These are phyloP conservation scores for Eupristina koningsbergeri DNA, from an alignment of 1,140 invertebrate genomes.

Conservation along the genomic window DNA sequence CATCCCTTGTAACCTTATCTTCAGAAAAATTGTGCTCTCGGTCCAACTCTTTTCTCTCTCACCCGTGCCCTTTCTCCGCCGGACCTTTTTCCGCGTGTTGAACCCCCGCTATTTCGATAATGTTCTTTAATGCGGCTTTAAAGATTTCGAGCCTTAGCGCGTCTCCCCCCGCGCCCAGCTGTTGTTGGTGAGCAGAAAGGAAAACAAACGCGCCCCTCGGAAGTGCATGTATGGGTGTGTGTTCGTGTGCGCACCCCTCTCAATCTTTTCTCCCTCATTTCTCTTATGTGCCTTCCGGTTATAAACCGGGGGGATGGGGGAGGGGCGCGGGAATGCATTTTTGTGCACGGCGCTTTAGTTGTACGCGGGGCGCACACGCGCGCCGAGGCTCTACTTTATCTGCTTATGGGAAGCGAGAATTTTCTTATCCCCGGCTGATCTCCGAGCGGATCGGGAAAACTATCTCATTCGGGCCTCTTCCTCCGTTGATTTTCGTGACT, in stretches of 20 bases:
- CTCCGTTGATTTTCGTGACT: neutral
- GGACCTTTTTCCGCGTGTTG: neutral
- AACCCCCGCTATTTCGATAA: neutral
- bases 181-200: neutral
- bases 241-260: neutral
- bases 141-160: neutral
- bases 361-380: neutral
- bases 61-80: neutral
- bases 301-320: conserved; percentile 7
- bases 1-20: neutral
- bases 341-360: neutral
- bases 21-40: neutral
- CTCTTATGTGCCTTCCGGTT: conserved; percentile 12
- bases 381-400: conserved; percentile 7
- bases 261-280: conserved; percentile 13
- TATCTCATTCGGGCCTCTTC: neutral
- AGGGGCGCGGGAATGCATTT: neutral
- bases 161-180: neutral
- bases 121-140: conserved; percentile 3
- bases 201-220: neutral
- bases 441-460: neutral
- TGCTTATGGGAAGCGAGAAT: conserved; percentile 11
- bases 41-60: neutral
- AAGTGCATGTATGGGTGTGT: neutral
- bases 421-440: conserved; percentile 12